Evolutionary conservation across 2,797 vertebrate species (phyloP).

Genomic region (Silurus aristotelis): DNA sequence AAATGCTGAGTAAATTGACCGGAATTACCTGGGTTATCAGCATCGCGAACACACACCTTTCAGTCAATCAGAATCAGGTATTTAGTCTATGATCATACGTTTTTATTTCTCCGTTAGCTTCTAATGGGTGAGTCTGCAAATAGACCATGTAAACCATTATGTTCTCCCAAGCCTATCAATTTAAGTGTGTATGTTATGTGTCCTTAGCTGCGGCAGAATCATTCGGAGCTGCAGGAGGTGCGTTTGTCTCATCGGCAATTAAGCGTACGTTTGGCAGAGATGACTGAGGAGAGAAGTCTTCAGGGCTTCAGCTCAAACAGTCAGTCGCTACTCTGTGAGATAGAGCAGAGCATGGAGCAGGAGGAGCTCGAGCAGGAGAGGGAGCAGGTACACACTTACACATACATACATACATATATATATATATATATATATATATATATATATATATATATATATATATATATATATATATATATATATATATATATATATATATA

Average conservation of each 20-base stretch:
- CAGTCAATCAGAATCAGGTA: no score
- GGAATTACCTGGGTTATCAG: no score
- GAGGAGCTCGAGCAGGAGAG: conserved; percentile 96
- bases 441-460: no score
- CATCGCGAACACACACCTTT: no score
- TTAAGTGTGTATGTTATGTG: conserved; percentile 5
- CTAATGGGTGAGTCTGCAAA: neutral
- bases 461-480: no score
- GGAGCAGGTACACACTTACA: conserved; percentile 82
- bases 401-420: conserved; percentile 5
- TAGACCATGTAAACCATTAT: neutral
- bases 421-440: no score
- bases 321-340: conserved; percentile 91
- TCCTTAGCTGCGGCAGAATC: conserved; percentile 86
- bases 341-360: conserved; percentile 98
- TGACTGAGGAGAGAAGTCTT: conserved; percentile 88
- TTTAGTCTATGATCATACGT: no score
- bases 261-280: conserved; percentile 84
- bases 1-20: no score
- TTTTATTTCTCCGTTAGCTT: neutral
- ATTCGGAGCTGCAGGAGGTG: conserved; percentile 91
- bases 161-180: neutral
- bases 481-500: no score
- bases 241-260: conserved; percentile 88
- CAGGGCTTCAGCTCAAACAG: conserved; percentile 84